Evolutionary conservation across 2,113 vertebrate species (phyloP).

Genomic region (Macquaria ambigua): DNA sequence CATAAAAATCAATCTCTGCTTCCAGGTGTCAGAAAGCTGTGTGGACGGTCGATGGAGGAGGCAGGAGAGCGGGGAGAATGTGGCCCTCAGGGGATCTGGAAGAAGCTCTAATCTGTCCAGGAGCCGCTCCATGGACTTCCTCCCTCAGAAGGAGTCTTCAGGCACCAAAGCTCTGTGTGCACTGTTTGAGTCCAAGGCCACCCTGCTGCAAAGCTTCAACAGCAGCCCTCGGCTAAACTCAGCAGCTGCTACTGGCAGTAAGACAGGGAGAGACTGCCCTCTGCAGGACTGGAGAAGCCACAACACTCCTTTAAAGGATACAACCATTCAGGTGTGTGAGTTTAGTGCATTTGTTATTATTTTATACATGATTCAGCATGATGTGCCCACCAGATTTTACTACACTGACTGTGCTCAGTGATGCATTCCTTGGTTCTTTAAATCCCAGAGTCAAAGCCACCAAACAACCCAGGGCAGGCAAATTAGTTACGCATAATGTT

Average conservation of each 20-base stretch:
- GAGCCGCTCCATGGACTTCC: slow-evolving; percentile 79
- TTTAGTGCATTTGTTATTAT: not conserved
- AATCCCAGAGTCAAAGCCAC: not conserved
- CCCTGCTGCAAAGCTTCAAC: slow-evolving; percentile 40
- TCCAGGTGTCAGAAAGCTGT: slow-evolving; percentile 54
- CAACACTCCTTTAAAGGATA: slow-evolving; percentile 40
- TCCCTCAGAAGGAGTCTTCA: slow-evolving; percentile 41
- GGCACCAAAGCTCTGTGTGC: slow-evolving; percentile 73
- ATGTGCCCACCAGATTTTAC: not conserved
- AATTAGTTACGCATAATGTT: not conserved
- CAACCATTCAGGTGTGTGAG: slow-evolving; percentile 60
- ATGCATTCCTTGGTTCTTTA: not conserved
- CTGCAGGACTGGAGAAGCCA: slow-evolving; percentile 58
- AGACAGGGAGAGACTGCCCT: slow-evolving; percentile 44
- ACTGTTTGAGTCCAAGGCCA: slow-evolving; percentile 81
- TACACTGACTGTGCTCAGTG: not conserved
- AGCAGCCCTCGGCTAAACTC: slow-evolving; percentile 55
- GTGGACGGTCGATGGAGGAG: slow-evolving; percentile 47
- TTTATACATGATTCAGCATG: not conserved
- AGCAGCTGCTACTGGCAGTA: not conserved
- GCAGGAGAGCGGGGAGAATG: slow-evolving; percentile 24
- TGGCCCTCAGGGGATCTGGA: slow-evolving; percentile 2
- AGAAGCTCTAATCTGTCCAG: slow-evolving; percentile 36
- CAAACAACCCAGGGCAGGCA: not conserved
- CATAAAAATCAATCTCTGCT: not conserved